Base-by-base conservation (phyloP, 2,797 vertebrate species). In the Chromobotia macracanthus region DNA sequence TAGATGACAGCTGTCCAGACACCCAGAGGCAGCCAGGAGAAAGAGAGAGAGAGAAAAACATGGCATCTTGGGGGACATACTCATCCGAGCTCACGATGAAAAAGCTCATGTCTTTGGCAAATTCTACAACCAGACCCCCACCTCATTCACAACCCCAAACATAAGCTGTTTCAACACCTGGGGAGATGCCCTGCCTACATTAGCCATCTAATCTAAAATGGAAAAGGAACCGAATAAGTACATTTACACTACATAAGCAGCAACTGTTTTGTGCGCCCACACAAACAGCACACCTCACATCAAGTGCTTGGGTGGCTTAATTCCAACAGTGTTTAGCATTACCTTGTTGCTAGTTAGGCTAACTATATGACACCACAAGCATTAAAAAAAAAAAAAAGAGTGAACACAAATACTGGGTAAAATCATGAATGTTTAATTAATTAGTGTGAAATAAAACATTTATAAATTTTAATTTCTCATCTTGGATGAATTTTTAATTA, bases 1-100 rank as follows among this genome's bases (percentile, higher is more conserved):
- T 88, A 85, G 82, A 76, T 75, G 77, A 85, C 85, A 88, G 85
- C 85, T 86, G 84, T 81, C 86, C 85, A 86, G 84, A 80, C 81
- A 78, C 81, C 85, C 77, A 79, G 82, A 72, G 82, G 75, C 71
- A 25, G 71, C 70, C 31, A 53, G 28, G 63, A 63, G 46, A 63
- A 78, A 75, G 38, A 55, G 50, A 79, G 56, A 71, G 48, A 50
- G 3, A 55, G 38, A 28, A 12, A 70, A 19, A 81, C n/a, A 68
- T 72, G 68, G 60, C 70, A 64, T 60, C 70, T 68, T 69, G 66
- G 75, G 75, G 65, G 75, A 75, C 38, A 51, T 66, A 48, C 61
- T 41, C 53, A 56, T 65, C 50, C 58, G 79, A 56, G 74, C 60
- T 68, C n/a, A 23, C 2, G 15, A 61, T 41, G 41, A 44, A 44